Evolutionary conservation across 2,888 invertebrate species (phyloP).

Genomic region (Drosophila greeni): DNA sequence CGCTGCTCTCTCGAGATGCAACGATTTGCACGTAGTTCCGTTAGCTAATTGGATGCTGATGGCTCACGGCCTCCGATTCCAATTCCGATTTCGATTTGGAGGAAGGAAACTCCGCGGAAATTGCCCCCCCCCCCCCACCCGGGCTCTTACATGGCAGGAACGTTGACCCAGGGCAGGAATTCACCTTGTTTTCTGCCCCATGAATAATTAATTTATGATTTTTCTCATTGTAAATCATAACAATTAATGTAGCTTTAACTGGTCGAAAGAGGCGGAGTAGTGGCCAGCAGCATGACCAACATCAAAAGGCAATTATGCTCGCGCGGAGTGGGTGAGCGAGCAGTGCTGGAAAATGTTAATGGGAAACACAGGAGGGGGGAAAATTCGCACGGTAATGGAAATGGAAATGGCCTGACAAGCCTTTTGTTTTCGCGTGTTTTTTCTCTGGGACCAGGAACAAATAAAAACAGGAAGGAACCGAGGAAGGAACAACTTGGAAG

Average conservation of each 20-base stretch:
- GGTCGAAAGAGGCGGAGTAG: conserved; percentile 20
- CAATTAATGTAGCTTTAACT: conserved; percentile 68
- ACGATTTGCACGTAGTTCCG: conserved; percentile 74
- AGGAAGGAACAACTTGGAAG: conserved; percentile 8
- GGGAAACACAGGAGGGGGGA: conserved; percentile 25
- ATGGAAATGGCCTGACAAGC: conserved; percentile 60
- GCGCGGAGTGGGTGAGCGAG: conserved; percentile 32
- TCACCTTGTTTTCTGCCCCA: conserved; percentile 17
- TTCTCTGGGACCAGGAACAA: conserved; percentile 15
- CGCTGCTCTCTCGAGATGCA: conserved; percentile 57
- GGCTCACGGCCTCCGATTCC: conserved; percentile 35
- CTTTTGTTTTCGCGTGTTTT: conserved; percentile 48
- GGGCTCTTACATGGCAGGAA: neutral
- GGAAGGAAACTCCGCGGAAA: conserved; percentile 37
- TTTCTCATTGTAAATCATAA: conserved; percentile 74
- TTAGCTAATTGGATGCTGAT: conserved; percentile 67
- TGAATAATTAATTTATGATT: conserved; percentile 69
- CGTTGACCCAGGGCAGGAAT: conserved; percentile 44
- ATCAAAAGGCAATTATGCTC: conserved; percentile 65
- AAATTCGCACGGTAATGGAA: conserved; percentile 67
- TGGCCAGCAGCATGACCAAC: conserved; percentile 50
- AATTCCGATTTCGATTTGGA: conserved; percentile 28
- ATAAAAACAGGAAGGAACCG: conserved; percentile 7
- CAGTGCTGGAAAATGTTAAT: conserved; percentile 48
- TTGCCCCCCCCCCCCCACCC: conserved; percentile 15